These are phyloP conservation scores for Masticophis lateralis DNA, from an alignment of 2,797 vertebrate species.

Conservation along the genomic window DNA sequence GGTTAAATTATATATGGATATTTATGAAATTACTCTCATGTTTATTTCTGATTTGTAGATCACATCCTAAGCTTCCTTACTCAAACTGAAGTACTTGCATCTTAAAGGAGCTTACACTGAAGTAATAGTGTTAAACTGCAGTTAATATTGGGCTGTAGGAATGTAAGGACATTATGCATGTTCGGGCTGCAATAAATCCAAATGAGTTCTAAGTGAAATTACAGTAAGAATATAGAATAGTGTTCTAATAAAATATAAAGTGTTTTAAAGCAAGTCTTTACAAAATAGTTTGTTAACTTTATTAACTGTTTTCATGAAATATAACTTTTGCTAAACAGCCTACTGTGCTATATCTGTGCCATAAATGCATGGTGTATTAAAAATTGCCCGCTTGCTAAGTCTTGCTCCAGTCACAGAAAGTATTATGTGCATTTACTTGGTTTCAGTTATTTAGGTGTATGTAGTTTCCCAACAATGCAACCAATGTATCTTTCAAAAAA, in stretches of 20 bases:
- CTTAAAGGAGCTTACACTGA: neutral
- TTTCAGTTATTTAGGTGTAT: neutral
- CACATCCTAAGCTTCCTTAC: neutral
- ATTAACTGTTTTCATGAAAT: neutral
- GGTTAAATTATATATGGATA: neutral
- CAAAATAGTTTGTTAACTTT: neutral
- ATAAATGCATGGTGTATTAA: neutral
- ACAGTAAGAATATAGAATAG: neutral
- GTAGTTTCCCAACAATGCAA: neutral
- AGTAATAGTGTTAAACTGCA: neutral
- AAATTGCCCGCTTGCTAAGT: neutral
- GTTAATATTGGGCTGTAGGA: neutral
- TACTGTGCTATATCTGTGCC: neutral
- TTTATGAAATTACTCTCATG: neutral
- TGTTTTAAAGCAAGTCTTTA: neutral
- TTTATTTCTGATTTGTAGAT: neutral
- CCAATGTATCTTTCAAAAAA: neutral
- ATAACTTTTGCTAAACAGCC: neutral
- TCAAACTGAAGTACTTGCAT: neutral
- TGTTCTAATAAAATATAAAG: neutral
- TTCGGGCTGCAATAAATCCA: neutral
- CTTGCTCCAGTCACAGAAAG: neutral
- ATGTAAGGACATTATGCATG: neutral
- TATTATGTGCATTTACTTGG: neutral
- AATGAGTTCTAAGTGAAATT: neutral